Evolutionary conservation across 2,888 invertebrate genomes (phyloP), one percentile per base, ranked within the genome.

Genomic region (Leptura quadrifasciata): DNA sequence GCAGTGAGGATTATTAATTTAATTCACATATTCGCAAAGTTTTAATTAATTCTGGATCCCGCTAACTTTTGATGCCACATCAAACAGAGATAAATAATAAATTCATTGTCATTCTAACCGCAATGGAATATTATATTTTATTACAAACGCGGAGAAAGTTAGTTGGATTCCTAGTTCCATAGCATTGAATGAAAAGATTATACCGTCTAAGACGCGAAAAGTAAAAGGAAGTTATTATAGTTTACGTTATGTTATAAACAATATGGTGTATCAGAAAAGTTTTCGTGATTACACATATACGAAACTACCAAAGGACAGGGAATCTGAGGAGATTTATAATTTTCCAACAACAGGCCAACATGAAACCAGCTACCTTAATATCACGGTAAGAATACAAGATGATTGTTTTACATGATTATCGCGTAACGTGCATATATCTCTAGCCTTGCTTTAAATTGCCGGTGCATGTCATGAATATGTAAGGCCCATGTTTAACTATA

Each of bases 251-350:
- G 18, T 35, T 74, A 21, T 54, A 54, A 68, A 20, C 65, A 69
- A 52, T 47, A 74, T 78, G 78, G 73, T 78, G 60, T 67, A 67
- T 69, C 39, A 76, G 5, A 54, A 77, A 35, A 68, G 67, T 61
- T 78, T 67, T 61, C 73, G 78, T 60, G 78, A 76, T n/a, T 78
- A 78, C 63, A 73, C 60, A 31, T 78, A 78, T 52, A 61, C 61
- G 70, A 75, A 74, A 76, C 69, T 78, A n/a, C 64, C 72, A 5
- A 54, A 31, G 47, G 31, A 67, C 18, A 35, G 17, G 8, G 47
- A 60, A 39, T 24, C 24, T 35, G 55, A 54, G 8, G 61, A 64
- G 18, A 68, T 65, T 17, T 70, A 57, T 39, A 18, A 54, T 35
- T 68, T 18, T 39, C n/a, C 54, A 0, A 63, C 15, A 39, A 63